A percentile compares a stretch with the other conserved stretches of the same genome.
Conservation (phyloP, 2,797 vertebrate species). For the Cossypha polioptera region DNA sequence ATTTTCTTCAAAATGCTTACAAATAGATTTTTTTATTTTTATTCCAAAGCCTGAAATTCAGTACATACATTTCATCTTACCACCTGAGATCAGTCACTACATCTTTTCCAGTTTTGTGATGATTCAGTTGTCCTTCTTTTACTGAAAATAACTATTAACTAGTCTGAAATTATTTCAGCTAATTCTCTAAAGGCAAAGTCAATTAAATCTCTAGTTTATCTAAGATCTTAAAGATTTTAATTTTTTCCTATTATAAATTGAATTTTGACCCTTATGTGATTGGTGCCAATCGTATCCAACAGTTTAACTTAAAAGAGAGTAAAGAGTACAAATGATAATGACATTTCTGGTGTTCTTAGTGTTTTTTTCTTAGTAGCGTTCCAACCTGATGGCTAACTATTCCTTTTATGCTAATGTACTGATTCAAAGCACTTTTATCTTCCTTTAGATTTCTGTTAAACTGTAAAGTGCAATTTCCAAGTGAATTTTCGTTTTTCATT, state of each 20-base stretch:
- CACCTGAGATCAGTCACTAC: background rate
- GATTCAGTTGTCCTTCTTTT: background rate
- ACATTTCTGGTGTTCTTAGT: background rate
- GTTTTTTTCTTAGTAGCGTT: background rate
- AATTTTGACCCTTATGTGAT: background rate
- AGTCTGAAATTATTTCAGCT: background rate
- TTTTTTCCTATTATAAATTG: background rate
- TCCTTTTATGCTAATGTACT: background rate
- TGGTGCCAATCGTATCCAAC: background rate
- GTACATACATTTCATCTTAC: background rate
- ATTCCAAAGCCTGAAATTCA: background rate
- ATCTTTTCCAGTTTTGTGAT: background rate
- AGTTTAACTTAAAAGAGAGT: background rate
- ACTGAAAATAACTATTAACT: background rate
- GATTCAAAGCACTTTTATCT: background rate
- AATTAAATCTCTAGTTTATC: background rate
- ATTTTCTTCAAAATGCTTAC: background rate
- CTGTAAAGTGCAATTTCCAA: background rate
- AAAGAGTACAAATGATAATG: background rate
- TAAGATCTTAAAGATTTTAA: background rate
- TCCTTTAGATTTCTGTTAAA: background rate
- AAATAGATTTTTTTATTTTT: background rate
- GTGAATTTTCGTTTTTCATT: background rate
- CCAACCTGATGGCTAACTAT: background rate
- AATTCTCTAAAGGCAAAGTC: background rate